phyloP scores from a whole-genome alignment of 2,888 invertebrate species.

The Allophyes oxyacanthae region DNA sequence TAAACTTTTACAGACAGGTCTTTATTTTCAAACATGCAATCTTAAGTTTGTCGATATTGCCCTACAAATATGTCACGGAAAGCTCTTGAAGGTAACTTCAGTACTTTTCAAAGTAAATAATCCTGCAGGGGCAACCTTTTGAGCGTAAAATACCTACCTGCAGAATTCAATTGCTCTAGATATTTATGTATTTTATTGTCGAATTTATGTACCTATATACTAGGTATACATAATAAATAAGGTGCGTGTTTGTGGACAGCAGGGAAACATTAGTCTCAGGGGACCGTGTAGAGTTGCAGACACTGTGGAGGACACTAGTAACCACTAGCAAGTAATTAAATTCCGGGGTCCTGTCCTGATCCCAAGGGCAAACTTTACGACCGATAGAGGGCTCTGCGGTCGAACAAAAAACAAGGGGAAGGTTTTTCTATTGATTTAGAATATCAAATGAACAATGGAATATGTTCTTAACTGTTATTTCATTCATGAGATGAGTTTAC shows the following conservation, averaged over 20 bases:
- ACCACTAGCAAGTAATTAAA: slow-evolving; percentile 80
- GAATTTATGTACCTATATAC: background rate
- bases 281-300: slow-evolving; percentile 42
- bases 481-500: slow-evolving; percentile 25
- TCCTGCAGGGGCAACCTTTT: too few relatives aligned
- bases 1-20: slow-evolving; percentile 4
- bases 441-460: slow-evolving; percentile 19
- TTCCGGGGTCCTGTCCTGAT: slow-evolving; percentile 64
- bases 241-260: slow-evolving; percentile 18
- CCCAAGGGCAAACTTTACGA: slow-evolving; percentile 65
- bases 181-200: too few relatives aligned
- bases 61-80: background rate
- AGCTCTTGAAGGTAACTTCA: background rate
- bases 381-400: slow-evolving; percentile 60
- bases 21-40: slow-evolving; percentile 13
- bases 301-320: slow-evolving; percentile 66
- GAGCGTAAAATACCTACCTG: too few relatives aligned
- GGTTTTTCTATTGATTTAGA: slow-evolving; percentile 35
- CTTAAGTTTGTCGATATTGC: background rate
- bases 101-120: background rate
- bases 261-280: slow-evolving; percentile 55
- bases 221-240: background rate
- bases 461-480: slow-evolving; percentile 23
- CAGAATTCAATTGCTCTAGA: background rate
- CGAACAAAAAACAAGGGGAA: slow-evolving; percentile 67